Percentiles rank a stretch among this genome's conserved stretches.
Conservation (phyloP, 1,140 invertebrate species). For the Orius insidiosus region DNA sequence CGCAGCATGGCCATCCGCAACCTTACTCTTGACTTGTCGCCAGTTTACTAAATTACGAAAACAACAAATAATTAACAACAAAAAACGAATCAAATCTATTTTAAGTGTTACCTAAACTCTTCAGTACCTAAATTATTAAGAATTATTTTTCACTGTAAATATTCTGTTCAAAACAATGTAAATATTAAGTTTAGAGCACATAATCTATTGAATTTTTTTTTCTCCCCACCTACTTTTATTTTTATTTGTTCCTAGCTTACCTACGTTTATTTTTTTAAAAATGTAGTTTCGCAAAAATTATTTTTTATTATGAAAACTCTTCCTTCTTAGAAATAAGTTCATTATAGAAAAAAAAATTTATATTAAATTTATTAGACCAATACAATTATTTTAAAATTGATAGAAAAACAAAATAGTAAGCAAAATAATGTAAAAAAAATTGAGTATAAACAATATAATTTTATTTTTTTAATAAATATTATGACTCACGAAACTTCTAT, state of each 20-base stretch:
- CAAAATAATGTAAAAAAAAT: too few species aligned
- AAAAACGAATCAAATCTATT: not conserved
- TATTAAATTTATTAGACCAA: not conserved
- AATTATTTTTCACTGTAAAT: too few species aligned
- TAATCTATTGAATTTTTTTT: not conserved
- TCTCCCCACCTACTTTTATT: not conserved
- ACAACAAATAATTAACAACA: not conserved
- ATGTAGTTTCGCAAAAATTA: not conserved
- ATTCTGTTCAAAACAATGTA: not conserved
- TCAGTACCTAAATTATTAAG: too few species aligned
- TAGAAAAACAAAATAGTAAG: not conserved
- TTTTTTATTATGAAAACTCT: conserved; percentile 1
- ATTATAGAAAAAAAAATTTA: not conserved
- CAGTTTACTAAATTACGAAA: conserved; percentile 42
- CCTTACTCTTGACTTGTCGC: conserved; percentile 61
- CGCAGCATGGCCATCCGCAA: conserved; percentile 61
- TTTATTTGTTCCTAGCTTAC: conserved; percentile 6
- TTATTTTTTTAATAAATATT: too few species aligned
- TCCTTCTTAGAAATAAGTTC: not conserved
- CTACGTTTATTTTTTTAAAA: not conserved
- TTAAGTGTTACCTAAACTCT: too few species aligned
- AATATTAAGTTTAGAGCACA: not conserved
- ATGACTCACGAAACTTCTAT: too few species aligned
- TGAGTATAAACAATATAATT: too few species aligned
- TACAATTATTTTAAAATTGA: conserved; percentile 5